Evolutionary conservation across 2,113 vertebrate genomes (phyloP).

Genomic region (Brachyhypopomus occidentalis): DNA sequence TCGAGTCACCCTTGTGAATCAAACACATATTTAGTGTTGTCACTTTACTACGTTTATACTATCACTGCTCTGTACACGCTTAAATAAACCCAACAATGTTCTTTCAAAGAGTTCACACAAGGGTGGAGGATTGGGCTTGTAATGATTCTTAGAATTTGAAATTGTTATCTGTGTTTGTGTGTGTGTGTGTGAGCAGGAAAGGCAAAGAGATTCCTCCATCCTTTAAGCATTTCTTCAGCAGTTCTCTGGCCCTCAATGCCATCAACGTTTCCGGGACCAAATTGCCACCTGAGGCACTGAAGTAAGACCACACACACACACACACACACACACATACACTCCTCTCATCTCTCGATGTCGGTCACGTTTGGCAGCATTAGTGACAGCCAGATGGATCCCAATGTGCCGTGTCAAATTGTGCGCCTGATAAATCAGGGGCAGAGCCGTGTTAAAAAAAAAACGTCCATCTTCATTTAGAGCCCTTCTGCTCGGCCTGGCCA

Average conservation of each 20-base stretch:
- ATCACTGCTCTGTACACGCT: not conserved
- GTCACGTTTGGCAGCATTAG: not conserved
- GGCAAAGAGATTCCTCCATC: conserved; percentile 91
- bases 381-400: no score
- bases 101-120: no score
- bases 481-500: conserved; percentile 90
- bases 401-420: no score
- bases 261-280: conserved; percentile 96
- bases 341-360: not conserved
- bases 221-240: conserved; percentile 98
- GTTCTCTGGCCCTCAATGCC: conserved; percentile 84
- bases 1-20: not conserved
- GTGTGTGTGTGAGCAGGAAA: conserved; percentile 76
- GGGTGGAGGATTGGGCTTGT: no score
- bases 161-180: conserved; percentile 38
- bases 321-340: not conserved
- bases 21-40: not conserved
- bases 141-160: not conserved
- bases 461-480: conserved; percentile 76
- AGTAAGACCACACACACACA: conserved; percentile 76
- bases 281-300: conserved; percentile 90
- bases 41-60: not conserved
- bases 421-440: no score
- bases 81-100: no score
- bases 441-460: no score